Conservation (phyloP, 1,140 invertebrate species). For the Cryptotermes secundus region DNA sequence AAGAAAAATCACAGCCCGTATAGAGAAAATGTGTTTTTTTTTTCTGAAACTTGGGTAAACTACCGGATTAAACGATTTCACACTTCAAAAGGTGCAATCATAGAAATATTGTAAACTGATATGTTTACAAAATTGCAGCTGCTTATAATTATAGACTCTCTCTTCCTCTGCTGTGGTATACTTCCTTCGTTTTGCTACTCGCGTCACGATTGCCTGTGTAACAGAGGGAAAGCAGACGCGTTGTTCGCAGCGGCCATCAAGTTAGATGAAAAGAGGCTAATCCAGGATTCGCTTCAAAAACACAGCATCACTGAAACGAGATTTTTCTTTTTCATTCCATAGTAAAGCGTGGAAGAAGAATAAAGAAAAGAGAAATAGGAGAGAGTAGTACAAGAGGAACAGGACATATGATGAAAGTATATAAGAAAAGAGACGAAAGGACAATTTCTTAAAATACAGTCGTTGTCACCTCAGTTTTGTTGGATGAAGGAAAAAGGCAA, state of each 20-base stretch:
- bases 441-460: slow-evolving; percentile 10
- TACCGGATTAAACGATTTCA: too few relatives aligned
- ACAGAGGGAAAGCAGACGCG: neutral
- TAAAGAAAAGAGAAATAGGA: neutral
- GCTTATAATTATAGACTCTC: too few relatives aligned
- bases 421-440: neutral
- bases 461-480: slow-evolving; percentile 4
- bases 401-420: neutral
- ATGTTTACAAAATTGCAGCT: too few relatives aligned
- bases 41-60: too few relatives aligned
- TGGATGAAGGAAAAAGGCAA: neutral
- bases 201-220: neutral
- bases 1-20: too few relatives aligned
- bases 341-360: neutral
- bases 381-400: neutral
- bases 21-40: too few relatives aligned
- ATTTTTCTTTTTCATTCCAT: neutral
- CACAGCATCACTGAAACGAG: neutral
- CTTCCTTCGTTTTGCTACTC: neutral
- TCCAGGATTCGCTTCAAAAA: neutral
- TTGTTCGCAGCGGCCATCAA: neutral
- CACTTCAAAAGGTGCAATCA: too few relatives aligned
- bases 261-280: slow-evolving; percentile 8
- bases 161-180: too few relatives aligned
- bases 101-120: too few relatives aligned